Percentiles rank a stretch among this genome's conserved stretches.
Conservation (phyloP, 2,888 invertebrate genomes). For the Ennomos erosarius region DNA sequence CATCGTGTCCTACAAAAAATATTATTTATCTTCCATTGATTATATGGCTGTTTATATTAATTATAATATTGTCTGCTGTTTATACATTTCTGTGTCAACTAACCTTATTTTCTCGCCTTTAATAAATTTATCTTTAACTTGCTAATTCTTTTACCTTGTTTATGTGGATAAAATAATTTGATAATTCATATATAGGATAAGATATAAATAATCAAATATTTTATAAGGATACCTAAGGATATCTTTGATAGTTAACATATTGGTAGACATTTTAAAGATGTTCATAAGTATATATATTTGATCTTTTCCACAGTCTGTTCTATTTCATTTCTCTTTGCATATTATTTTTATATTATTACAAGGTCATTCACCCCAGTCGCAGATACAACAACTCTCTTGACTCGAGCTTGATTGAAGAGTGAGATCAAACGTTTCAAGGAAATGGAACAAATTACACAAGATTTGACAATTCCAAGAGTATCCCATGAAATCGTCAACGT, state of each 20-base stretch:
- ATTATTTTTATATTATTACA: neutral
- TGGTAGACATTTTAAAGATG: no score
- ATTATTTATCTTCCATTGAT: slow-evolving; percentile 18
- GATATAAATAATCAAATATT: neutral
- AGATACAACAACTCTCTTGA: slow-evolving; percentile 3
- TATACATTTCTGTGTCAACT: slow-evolving; percentile 72
- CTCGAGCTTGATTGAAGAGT: slow-evolving; percentile 9
- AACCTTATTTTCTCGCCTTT: slow-evolving; percentile 54
- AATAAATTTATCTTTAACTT: slow-evolving; percentile 46
- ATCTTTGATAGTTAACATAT: no score
- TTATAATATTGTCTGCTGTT: slow-evolving; percentile 83
- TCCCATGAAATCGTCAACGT: neutral
- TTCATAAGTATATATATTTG: no score
- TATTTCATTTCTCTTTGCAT: neutral
- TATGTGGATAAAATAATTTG: slow-evolving; percentile 9
- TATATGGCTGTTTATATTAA: slow-evolving; percentile 56
- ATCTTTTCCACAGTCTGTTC: no score
- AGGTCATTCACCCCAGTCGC: neutral
- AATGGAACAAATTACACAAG: neutral
- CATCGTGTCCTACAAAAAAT: neutral
- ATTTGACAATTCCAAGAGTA: neutral
- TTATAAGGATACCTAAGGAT: no score
- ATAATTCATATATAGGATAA: neutral
- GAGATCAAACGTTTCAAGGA: slow-evolving; percentile 9
- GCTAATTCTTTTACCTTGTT: slow-evolving; percentile 34